phyloP scores from a whole-genome alignment of 2,797 vertebrate species.

The Distichodus sexfasciatus region DNA sequence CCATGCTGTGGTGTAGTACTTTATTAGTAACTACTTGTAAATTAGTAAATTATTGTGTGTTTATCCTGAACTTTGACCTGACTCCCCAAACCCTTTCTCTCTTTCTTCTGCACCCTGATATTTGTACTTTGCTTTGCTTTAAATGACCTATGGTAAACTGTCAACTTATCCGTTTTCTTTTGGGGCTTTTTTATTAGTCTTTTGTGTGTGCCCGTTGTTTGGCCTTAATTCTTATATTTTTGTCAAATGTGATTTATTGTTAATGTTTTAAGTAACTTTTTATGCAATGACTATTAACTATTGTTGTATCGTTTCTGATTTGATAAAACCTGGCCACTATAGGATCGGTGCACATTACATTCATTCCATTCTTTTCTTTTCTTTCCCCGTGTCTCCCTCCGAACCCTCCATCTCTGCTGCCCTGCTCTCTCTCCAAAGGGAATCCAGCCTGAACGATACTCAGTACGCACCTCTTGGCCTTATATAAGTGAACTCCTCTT shows the following conservation, averaged over 20 bases:
- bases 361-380: slow-evolving; percentile 59
- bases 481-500: slow-evolving; percentile 26
- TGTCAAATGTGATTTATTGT: background rate
- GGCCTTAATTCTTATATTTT: background rate
- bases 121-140: too few relatives aligned
- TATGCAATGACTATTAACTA: too few relatives aligned
- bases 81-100: too few relatives aligned
- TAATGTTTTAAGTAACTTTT: background rate
- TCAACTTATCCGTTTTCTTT: too few relatives aligned
- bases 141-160: too few relatives aligned
- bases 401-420: slow-evolving; percentile 45
- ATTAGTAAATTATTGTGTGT: too few relatives aligned
- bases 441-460: slow-evolving; percentile 80
- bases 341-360: slow-evolving; percentile 42
- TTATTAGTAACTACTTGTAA: background rate
- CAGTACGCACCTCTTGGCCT: slow-evolving; percentile 68
- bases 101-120: too few relatives aligned
- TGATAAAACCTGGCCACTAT: slow-evolving; percentile 18
- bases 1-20: too few relatives aligned
- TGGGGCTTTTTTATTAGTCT: too few relatives aligned
- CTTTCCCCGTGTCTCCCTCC: slow-evolving; percentile 43
- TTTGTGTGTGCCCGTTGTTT: background rate
- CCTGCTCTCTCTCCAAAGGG: slow-evolving; percentile 69
- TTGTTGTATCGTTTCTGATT: background rate
- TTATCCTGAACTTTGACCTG: too few relatives aligned